A percentile compares a stretch with the other conserved stretches of the same genome.
These are phyloP conservation scores for Formicarius rufipectus DNA, from an alignment of 2,113 vertebrate genomes.

Conservation along the genomic window DNA sequence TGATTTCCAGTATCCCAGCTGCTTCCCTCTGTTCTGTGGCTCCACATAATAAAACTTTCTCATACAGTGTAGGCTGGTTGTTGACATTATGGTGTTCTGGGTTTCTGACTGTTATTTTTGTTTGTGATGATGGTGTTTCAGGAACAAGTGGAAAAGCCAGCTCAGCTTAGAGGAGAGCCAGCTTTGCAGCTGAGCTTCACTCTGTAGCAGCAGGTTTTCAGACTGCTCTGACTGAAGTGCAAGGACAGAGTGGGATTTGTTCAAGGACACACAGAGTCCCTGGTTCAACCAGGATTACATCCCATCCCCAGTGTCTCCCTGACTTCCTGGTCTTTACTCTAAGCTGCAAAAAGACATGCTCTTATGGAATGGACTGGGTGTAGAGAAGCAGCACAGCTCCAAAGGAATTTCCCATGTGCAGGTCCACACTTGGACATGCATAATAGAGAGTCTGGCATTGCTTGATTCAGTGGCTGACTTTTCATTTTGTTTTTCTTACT, in stretches of 20 bases:
- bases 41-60: not conserved
- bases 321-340: constrained; percentile 5
- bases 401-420: not conserved
- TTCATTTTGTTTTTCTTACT: not conserved
- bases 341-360: not conserved
- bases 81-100: not conserved
- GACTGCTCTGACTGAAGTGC: not conserved
- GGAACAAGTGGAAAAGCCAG: not conserved
- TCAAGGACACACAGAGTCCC: constrained; percentile 14
- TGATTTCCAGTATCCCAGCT: not conserved
- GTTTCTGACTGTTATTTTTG: not conserved
- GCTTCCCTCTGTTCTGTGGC: not conserved
- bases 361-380: not conserved
- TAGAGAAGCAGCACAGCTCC: not conserved
- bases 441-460: not conserved
- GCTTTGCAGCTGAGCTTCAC: not conserved
- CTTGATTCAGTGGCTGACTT: not conserved
- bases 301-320: not conserved
- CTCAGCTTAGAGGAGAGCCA: not conserved
- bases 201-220: not conserved
- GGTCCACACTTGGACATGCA: not conserved
- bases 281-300: not conserved
- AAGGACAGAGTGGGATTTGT: constrained; percentile 34
- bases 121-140: not conserved
- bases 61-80: not conserved